Evolutionary conservation across 2,888 invertebrate genomes (phyloP), one percentile per base, ranked within the genome.

Genomic region (Caenorhabditis auriculariae): DNA sequence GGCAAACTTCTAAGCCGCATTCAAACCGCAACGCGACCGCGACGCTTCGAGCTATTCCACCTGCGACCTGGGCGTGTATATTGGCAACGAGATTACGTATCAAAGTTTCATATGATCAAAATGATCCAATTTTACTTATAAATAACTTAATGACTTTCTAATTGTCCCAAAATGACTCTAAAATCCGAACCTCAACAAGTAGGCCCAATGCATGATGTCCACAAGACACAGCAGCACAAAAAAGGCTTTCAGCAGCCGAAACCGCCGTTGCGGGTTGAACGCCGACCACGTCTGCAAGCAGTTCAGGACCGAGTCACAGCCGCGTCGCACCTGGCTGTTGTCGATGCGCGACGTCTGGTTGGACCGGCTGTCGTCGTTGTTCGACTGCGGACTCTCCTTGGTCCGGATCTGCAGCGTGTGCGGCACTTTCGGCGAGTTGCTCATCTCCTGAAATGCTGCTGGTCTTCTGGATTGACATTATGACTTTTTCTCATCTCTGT

Each of bases 161-260:
- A 7, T 19, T 44, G 24, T 15, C 12, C 23, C 12, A 23, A 5
- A 23, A 19, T 9, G 7, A 21, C 9, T 21, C 21, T 21, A 19
- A 45, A 9, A 19, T 21, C 21, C 46, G 9, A 43, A 69, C 69
- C 69, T 43, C 38, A 74, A 51, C 23, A 74, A 59, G 57, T 72
- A 72, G 2, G 72, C 74, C 74, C 74, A 74, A 46, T 74, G 74
- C 42, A 72, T 60, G 9, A 72, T 68, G 43, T 72, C 74, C 4
- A 71, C 60, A 5, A 74, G 47, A 52, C 74, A 74, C 45, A 72
- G 57, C 28, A 64, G 24, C 4, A 66, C 58, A 54, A 74, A 74
- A 9, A 68, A 37, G 5, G 60, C 57, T 50, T 72, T 60, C 44
- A 66, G 53, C 4, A 59, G 52, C 12, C 53, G 43, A 39, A 62